Base-by-base conservation (phyloP, 1,140 invertebrate species). In the Leucophenga varia region DNA sequence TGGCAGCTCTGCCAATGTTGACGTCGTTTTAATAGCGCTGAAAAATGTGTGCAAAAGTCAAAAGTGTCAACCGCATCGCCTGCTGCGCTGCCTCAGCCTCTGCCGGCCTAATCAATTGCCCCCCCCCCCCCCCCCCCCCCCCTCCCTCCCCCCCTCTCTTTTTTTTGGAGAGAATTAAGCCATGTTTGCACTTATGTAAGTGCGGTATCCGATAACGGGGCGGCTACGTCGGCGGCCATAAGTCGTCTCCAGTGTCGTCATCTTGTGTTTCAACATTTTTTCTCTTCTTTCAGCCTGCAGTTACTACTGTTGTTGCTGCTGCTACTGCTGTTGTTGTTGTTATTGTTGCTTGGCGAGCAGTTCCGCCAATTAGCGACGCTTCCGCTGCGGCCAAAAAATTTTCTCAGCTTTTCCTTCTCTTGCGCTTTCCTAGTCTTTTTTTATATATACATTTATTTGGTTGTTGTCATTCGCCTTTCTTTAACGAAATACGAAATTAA, bases 161-260 rank as follows among this genome's bases (percentile, higher is more conserved):
- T n/a, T n/a, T n/a, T n/a, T n/a, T n/a, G n/a, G n/a, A n/a, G n/a
- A 61, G 59, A 50, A 65, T 65, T 67, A 67, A 64, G 63, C 63
- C 63, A 67, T 65, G 63, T 65, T 65, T 63, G 59, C 53, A 52
- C 53, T 65, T 65, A 65, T 67, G 53, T 58, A 67, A 65, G 63
- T 63, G n/a, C n/a, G n/a, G n/a, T n/a, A n/a, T n/a, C n/a, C n/a
- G n/a, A n/a, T n/a, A n/a, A n/a, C n/a, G n/a, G n/a, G n/a, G n/a
- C n/a, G n/a, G n/a, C n/a, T n/a, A n/a, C n/a, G n/a, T n/a, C n/a
- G n/a, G n/a, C n/a, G n/a, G n/a, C n/a, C n/a, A n/a, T n/a, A n/a
- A n/a, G n/a, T n/a, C n/a, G n/a, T n/a, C n/a, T n/a, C n/a, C n/a
- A n/a, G n/a, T n/a, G n/a, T n/a, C n/a, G n/a, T n/a, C n/a, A n/a